Evolutionary conservation across 2,113 vertebrate species (phyloP).

Genomic region (Ammodytes marinus): DNA sequence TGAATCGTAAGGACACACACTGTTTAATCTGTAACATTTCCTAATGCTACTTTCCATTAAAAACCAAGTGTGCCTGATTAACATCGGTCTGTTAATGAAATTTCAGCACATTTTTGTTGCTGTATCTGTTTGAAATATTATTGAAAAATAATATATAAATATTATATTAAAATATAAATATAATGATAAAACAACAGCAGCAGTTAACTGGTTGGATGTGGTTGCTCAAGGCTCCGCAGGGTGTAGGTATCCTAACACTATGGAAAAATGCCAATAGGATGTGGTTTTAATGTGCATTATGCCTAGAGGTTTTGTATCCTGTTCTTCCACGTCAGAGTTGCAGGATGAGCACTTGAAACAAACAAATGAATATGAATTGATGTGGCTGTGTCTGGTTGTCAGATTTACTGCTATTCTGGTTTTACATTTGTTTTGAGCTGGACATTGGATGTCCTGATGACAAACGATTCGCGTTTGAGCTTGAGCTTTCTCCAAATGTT

Average conservation of each 20-base stretch:
- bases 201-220: too few species aligned
- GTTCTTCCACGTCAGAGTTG: not conserved
- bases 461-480: not conserved
- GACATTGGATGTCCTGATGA: not conserved
- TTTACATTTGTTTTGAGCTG: not conserved
- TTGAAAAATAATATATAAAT: too few species aligned
- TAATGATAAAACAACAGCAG: too few species aligned
- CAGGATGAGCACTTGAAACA: too few species aligned
- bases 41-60: too few species aligned
- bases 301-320: not conserved
- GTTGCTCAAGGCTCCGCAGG: not conserved
- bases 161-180: too few species aligned
- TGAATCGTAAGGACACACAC: not conserved
- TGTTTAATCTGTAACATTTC: not conserved
- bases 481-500: slow-evolving; percentile 18
- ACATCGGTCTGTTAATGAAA: too few species aligned
- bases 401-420: not conserved
- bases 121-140: too few species aligned
- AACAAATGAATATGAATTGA: not conserved
- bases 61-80: too few species aligned
- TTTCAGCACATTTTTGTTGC: too few species aligned
- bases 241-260: not conserved
- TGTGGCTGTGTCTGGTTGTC: not conserved
- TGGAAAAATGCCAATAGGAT: not conserved
- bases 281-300: not conserved